Evolutionary conservation across 2,888 invertebrate species (phyloP), one percentile per base, ranked within the genome.

Genomic region (Monopis laevigella): DNA sequence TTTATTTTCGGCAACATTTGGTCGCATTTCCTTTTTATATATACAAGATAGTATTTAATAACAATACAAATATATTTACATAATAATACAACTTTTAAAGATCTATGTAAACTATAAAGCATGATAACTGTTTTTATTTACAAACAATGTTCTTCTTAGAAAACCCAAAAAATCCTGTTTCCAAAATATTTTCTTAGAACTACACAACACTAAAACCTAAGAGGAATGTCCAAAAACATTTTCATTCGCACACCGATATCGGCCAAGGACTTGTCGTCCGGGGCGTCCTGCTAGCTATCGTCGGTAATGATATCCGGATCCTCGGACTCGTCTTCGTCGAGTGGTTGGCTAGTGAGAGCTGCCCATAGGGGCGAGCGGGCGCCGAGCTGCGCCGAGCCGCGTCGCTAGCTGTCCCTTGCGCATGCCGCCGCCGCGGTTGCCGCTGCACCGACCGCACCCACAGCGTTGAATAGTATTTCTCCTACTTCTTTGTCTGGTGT

Each of bases 291-390:
- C 74, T 85, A 84, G 83, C 84, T 85, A 59, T 72, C 72, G 29
- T 65, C 67, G 36, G 50, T 55, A 5, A 36, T 21, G 4, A 21
- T 36, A 36, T 36, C 36, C 7, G 36, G 36, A 19, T 64, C 64
- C 29, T 68, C 69, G 16, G 60, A 18, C 8, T 61, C 65, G 45
- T 72, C 74, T 43, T 72, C 72, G 53, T 75, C 77, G 7, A 78
- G 65, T 3, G 73, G 77, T 57, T 89, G 88, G 56, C 88, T 89
- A 42, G 92, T 92, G 53, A 92, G 82, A 40, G 92, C 88, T 40
- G 89, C 90, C 92, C 92, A 92, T 49, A 92, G 82, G 39, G 92
- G 92, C 47, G 90, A 89, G 56, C 77, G 71, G 7, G 77, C 77
- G 46, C 77, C 77, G 48, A 70, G 67, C 62, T 64, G 71, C 56